phyloP scores from a whole-genome alignment of 2,113 vertebrate species.

The Prionailurus bengalensis region DNA sequence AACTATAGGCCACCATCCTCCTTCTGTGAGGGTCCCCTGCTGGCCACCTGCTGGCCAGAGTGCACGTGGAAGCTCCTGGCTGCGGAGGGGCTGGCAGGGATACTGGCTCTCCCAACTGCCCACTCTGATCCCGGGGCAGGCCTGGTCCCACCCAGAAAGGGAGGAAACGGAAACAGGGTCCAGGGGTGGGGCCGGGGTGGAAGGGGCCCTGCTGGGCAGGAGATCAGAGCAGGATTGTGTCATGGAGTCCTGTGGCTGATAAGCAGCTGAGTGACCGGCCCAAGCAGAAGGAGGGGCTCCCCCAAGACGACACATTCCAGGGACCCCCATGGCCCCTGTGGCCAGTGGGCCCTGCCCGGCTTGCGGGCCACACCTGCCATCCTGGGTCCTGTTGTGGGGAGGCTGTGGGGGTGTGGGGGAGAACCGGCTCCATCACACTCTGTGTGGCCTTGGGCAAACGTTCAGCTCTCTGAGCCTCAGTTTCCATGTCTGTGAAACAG shows the following conservation, averaged over 20 bases:
- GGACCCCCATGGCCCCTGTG: neutral
- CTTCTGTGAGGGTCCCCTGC: neutral
- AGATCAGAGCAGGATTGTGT: constrained; percentile 77
- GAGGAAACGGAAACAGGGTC: constrained; percentile 74
- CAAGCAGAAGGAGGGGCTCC: constrained; percentile 15
- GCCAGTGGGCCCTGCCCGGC: neutral
- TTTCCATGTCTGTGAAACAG: neutral
- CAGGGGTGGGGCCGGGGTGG: constrained; percentile 59
- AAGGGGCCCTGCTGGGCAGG: constrained; percentile 63
- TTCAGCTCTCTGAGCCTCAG: neutral
- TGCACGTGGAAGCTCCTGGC: neutral
- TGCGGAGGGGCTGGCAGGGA: neutral
- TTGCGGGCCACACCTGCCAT: neutral
- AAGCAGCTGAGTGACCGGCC: constrained; percentile 17
- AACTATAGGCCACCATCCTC: neutral
- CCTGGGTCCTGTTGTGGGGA: neutral
- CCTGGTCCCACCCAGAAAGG: constrained; percentile 50
- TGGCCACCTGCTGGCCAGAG: neutral
- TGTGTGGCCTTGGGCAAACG: neutral
- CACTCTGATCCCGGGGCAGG: neutral
- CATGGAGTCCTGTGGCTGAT: constrained; percentile 70
- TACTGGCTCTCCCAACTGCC: neutral
- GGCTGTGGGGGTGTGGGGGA: neutral
- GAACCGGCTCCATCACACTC: neutral
- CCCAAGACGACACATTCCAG: neutral